Conservation (phyloP, 2,888 invertebrate genomes). For the Nomada ruficornis region DNA sequence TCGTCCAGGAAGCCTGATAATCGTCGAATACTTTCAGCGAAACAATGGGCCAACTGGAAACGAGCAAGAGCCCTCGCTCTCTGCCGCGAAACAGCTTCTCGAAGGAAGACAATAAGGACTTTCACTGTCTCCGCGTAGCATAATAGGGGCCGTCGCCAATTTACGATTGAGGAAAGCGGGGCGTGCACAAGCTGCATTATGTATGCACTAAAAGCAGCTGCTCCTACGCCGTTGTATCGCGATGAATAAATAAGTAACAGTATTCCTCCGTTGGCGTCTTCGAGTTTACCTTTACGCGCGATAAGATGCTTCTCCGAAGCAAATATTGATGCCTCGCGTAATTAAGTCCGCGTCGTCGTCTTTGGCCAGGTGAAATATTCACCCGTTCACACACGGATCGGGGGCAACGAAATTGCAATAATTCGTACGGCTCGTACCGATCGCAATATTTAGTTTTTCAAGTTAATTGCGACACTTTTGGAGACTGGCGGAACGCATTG, state of each 20-base stretch:
- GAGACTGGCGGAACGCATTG: too few relatives aligned
- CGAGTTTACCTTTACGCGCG: slow-evolving; percentile 27
- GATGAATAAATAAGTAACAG: slow-evolving; percentile 52
- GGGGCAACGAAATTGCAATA: too few relatives aligned
- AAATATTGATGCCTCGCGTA: slow-evolving; percentile 33
- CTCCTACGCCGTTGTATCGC: slow-evolving; percentile 16
- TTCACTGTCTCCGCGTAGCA: slow-evolving; percentile 33
- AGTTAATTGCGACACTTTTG: too few relatives aligned
- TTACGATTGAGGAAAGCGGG: slow-evolving; percentile 44
- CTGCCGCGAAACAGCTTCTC: slow-evolving; percentile 10
- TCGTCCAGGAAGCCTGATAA: slow-evolving; percentile 9
- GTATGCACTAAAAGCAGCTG: slow-evolving; percentile 46
- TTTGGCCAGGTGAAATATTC: slow-evolving; percentile 1
- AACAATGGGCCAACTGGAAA: slow-evolving; percentile 19
- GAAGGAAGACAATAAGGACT: slow-evolving; percentile 34
- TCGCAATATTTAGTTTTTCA: too few relatives aligned
- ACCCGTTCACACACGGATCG: background rate
- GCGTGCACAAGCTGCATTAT: slow-evolving; percentile 42
- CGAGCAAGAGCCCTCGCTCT: slow-evolving; percentile 20
- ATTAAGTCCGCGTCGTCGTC: slow-evolving; percentile 12
- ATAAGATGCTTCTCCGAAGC: slow-evolving; percentile 23
- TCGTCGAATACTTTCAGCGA: slow-evolving; percentile 6
- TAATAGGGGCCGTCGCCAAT: slow-evolving; percentile 44
- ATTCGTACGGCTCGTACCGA: too few relatives aligned
- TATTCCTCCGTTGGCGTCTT: slow-evolving; percentile 15